Percentiles rank a stretch among this genome's conserved stretches.
Conservation (phyloP, 2,888 invertebrate genomes). For the Diplolepis rosae region DNA sequence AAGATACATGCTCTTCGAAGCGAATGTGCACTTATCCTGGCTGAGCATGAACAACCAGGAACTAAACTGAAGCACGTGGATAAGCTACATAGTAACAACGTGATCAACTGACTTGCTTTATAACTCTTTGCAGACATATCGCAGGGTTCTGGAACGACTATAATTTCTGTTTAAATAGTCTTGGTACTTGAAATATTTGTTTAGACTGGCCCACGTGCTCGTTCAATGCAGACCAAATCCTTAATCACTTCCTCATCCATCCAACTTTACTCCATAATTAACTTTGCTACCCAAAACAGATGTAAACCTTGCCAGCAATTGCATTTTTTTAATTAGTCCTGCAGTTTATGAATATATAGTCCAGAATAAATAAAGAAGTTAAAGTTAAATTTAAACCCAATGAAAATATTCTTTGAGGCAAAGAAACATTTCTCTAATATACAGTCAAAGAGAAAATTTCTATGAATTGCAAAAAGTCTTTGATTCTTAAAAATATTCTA, state of each 20-base stretch:
- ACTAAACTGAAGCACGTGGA: slow-evolving; percentile 47
- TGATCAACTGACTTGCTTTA: slow-evolving; percentile 51
- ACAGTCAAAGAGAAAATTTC: too few relatives aligned
- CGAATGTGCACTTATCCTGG: not conserved
- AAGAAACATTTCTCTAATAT: too few relatives aligned
- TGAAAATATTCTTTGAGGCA: too few relatives aligned
- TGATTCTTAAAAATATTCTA: too few relatives aligned
- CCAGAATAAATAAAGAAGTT: too few relatives aligned
- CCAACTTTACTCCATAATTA: not conserved
- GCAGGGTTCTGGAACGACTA: not conserved
- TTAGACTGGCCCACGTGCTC: slow-evolving; percentile 6
- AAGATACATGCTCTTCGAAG: slow-evolving; percentile 24
- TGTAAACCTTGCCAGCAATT: too few relatives aligned
- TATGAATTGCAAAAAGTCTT: too few relatives aligned
- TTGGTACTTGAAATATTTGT: not conserved
- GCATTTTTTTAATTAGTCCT: too few relatives aligned
- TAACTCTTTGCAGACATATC: not conserved
- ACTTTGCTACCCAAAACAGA: not conserved
- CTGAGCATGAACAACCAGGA: slow-evolving; percentile 42
- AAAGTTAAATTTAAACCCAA: too few relatives aligned
- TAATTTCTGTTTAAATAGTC: slow-evolving; percentile 9
- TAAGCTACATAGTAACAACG: slow-evolving; percentile 53
- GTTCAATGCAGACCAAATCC: not conserved
- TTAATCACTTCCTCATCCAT: not conserved
- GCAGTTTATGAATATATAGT: too few relatives aligned